Evolutionary conservation across 1,140 invertebrate genomes (phyloP), one percentile per base, ranked within the genome.

Genomic region (Pseudomyrmex sp.): DNA sequence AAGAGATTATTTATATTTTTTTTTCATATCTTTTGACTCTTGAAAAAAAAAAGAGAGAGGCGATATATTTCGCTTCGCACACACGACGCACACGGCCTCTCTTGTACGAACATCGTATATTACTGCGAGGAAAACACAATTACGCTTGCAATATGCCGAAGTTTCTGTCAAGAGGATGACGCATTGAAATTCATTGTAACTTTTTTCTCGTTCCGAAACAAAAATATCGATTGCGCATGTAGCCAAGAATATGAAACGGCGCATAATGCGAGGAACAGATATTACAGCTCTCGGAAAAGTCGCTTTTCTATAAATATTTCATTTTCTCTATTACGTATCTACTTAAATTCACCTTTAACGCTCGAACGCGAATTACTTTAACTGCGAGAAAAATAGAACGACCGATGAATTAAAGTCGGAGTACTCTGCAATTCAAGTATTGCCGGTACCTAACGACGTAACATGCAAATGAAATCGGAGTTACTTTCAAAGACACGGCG

Each of bases 241-340:
- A 72, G 20, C 62, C 20, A 56, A 23, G 56, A 79, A 86, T 86
- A 86, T 86, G 65, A 86, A 84, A 86, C 26, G 68, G 23, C 13
- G 8, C 15, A 9, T 76, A 48, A 70, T 61, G 54, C 5, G 54
- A 20, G 50, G 8, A 44, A n/a, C 70, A 35, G 58, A 87, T 87
- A 87, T 75, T 68, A 73, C 50, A 35, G 35, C 18, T 69, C 63
- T 26, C 26, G 26, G 62, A 79, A 59, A 70, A 79, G 70, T 69
- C 52, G 46, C 48, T 58, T 70, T 76, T 13, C 26, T 35, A 74
- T 54, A 4, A 62, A 73, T 58, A 56, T 62, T 44, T 68, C 54
- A 26, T 23, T 15, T 66, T 56, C 2, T 54, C 8, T 48, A 20
- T 12, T 20, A 35, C 35, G 35, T 35, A 35, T 7, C 35, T 7